Base-by-base conservation (phyloP, 2,113 vertebrate species). In the Poicephalus meyeri region DNA sequence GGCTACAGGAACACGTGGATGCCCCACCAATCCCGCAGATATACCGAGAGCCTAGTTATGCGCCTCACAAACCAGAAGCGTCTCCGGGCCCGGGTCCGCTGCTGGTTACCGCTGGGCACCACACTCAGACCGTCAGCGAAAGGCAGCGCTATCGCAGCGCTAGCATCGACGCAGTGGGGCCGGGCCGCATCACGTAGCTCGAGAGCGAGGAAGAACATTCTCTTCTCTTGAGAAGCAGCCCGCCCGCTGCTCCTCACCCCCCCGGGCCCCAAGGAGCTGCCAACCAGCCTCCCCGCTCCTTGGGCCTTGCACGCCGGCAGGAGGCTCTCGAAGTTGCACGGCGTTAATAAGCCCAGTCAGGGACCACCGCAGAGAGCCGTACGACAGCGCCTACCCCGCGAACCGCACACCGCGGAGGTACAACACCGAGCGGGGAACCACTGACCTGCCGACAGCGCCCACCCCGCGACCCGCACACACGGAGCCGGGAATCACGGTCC, bases 1-100 rank as follows among this genome's bases (percentile, higher is more conserved):
- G 18, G 25, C 33, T 21, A 24, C 25, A 41, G 12, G 29, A 16
- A 6, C 1, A 6, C 47, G 2, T 6, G 8, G 52, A 1, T 37
- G 56, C 58, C 37, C 28, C 7, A 2, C 29, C 29, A 6, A 31
- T 15, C n/a, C 47, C 8, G 10, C n/a, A 18, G 17, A 28, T 20
- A 13, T 11, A 81, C 42, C 4, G 41, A 25, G 9, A 64, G 10
- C 23, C 6, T 4, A 8, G 31, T 1, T 16, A 41, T 24, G n/a
- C 10, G 2, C 28, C 24, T 31, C 56, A 4, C 37, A 2, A 7
- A 8, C 6, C 37, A 52, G 7, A 41, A 37, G 12, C 47, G 19
- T 21, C 9, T n/a, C 37, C 42, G 5, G 16, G 19, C 11, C 28
- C 10, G 20, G 19, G 49, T 24, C 15, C 41, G 28, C 42, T 18